These are phyloP conservation scores for Bergia sp. DNA, from an alignment of 92 coral and sea anemone genomes.

Conservation along the genomic window DNA sequence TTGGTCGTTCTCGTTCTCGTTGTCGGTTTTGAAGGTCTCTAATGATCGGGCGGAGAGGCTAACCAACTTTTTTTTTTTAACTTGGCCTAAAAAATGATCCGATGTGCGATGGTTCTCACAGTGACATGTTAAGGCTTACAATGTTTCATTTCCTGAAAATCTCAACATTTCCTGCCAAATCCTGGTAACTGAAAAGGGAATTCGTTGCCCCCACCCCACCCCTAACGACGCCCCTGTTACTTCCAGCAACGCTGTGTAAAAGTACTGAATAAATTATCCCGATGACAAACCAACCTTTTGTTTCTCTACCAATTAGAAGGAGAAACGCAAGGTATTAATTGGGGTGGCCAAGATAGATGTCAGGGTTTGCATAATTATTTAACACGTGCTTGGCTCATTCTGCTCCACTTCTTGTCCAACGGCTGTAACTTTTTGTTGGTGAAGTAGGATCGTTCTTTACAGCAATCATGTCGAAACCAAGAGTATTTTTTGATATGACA, in stretches of 20 bases:
- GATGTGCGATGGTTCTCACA: too few species aligned
- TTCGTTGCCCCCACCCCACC: too few species aligned
- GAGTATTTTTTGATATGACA: constrained; percentile 70
- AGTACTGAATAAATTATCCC: background rate
- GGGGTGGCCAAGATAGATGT: constrained; percentile 13
- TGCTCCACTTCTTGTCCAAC: background rate
- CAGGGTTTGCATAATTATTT: background rate
- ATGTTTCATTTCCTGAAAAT: too few species aligned
- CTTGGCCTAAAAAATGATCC: too few species aligned
- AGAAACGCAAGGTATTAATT: background rate
- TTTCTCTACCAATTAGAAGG: background rate
- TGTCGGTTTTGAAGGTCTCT: too few species aligned
- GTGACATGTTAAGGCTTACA: too few species aligned
- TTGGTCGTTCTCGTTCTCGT: too few species aligned
- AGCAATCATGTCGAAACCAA: constrained; percentile 63
- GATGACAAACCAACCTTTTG: background rate
- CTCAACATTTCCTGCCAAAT: too few species aligned
- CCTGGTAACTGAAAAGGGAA: too few species aligned
- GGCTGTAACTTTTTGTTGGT: background rate
- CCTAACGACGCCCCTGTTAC: too few species aligned
- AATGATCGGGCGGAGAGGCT: too few species aligned
- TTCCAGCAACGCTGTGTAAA: background rate
- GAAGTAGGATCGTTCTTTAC: background rate
- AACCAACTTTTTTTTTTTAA: too few species aligned
- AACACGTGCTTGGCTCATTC: background rate